These are phyloP conservation scores for Halcyon chelicuti DNA, from an alignment of 2,797 vertebrate species.

Conservation along the genomic window DNA sequence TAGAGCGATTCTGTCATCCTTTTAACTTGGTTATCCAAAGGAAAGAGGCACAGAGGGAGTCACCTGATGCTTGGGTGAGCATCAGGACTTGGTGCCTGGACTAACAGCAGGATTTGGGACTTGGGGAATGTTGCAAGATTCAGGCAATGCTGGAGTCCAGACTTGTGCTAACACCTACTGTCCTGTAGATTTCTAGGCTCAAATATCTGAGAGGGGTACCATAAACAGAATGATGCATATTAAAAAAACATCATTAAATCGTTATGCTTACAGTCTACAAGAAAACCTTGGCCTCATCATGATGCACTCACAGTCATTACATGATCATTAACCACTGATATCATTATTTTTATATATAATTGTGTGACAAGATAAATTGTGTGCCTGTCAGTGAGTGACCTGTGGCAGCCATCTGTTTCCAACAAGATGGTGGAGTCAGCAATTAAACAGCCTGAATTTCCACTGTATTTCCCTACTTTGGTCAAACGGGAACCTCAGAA, in stretches of 20 bases:
- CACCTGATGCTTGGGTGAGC: neutral
- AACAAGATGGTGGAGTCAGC: neutral
- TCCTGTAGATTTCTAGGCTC: neutral
- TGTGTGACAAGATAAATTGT: neutral
- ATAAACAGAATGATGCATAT: neutral
- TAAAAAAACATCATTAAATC: neutral
- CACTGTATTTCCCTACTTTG: neutral
- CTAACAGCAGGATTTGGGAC: neutral
- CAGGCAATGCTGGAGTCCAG: neutral
- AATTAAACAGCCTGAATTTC: neutral
- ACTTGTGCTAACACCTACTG: neutral
- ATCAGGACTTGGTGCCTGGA: neutral
- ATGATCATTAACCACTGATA: neutral
- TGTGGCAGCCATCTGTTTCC: neutral
- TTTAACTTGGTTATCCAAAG: neutral
- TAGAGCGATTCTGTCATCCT: neutral
- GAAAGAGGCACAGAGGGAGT: neutral
- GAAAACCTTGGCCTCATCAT: neutral
- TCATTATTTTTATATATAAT: neutral
- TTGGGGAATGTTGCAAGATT: neutral
- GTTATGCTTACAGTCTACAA: neutral
- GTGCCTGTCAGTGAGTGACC: neutral
- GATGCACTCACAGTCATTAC: neutral
- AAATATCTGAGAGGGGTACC: neutral
- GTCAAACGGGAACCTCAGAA: neutral